Evolutionary conservation across 2,888 invertebrate genomes (phyloP).

Genomic region (Stenurella melanura): DNA sequence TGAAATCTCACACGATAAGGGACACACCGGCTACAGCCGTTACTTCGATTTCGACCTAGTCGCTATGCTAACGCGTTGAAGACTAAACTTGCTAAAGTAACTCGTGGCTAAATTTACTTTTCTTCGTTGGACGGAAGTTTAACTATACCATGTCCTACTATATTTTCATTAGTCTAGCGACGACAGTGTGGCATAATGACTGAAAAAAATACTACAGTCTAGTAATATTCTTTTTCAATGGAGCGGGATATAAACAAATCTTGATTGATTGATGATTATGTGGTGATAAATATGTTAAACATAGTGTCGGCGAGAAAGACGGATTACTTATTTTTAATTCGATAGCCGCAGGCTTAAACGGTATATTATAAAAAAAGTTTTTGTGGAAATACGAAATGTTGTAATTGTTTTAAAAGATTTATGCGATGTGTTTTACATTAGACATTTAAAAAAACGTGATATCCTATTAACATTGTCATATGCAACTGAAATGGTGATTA

Average conservation of each 20-base stretch:
- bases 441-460: background rate
- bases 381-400: background rate
- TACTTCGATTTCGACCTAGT: constrained; percentile 60
- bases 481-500: background rate
- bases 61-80: constrained; percentile 67
- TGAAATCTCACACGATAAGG: constrained; percentile 38
- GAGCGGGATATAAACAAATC: constrained; percentile 6
- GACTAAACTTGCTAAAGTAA: constrained; percentile 62
- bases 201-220: constrained; percentile 39
- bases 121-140: constrained; percentile 46
- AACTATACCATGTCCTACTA: constrained; percentile 48
- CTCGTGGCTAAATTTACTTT: constrained; percentile 49
- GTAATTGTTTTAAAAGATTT: background rate
- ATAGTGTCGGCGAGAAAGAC: background rate
- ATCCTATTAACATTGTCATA: background rate
- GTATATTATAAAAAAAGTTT: background rate
- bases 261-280: constrained; percentile 24
- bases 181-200: constrained; percentile 35
- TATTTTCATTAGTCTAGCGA: constrained; percentile 46
- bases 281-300: background rate
- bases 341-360: background rate
- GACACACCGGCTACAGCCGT: constrained; percentile 48
- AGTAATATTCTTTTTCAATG: constrained; percentile 40
- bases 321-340: background rate
- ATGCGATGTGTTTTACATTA: background rate